Evolutionary conservation across 2,113 vertebrate species (phyloP).

Genomic region (Turnix velox): DNA sequence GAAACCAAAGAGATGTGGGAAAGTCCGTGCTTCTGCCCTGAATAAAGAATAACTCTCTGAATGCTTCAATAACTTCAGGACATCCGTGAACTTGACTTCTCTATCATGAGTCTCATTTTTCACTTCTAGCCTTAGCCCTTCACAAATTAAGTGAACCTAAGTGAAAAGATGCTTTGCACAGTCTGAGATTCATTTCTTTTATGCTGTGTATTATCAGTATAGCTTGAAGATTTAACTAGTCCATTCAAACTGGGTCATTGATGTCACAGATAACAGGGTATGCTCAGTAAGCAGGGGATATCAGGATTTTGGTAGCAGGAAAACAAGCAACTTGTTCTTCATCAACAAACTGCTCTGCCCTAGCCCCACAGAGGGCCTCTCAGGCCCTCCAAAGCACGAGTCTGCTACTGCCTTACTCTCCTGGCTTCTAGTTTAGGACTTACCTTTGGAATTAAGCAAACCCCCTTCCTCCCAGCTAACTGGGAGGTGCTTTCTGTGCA

Average conservation of each 20-base stretch:
- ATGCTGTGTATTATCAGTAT: background rate
- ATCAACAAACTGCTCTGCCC: background rate
- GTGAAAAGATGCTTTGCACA: background rate
- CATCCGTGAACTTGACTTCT: background rate
- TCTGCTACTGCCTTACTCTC: background rate
- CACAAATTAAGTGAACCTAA: background rate
- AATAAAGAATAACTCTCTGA: background rate
- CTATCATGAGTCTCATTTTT: background rate
- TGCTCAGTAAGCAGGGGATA: background rate
- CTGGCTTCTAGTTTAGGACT: background rate
- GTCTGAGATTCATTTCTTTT: background rate
- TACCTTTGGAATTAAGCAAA: background rate
- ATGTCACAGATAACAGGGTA: background rate
- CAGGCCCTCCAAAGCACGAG: background rate
- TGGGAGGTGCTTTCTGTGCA: background rate
- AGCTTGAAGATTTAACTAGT: background rate
- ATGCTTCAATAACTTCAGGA: background rate
- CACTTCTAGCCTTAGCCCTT: background rate
- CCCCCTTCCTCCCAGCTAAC: background rate
- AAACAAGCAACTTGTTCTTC: background rate
- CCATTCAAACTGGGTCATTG: slow-evolving; percentile 18
- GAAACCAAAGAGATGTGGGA: background rate
- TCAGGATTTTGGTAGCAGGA: background rate
- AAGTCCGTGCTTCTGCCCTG: background rate
- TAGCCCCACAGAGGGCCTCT: background rate